Conservation (phyloP, 37 sponge, comb jelly and placozoan species). For the Geodia barretti region DNA sequence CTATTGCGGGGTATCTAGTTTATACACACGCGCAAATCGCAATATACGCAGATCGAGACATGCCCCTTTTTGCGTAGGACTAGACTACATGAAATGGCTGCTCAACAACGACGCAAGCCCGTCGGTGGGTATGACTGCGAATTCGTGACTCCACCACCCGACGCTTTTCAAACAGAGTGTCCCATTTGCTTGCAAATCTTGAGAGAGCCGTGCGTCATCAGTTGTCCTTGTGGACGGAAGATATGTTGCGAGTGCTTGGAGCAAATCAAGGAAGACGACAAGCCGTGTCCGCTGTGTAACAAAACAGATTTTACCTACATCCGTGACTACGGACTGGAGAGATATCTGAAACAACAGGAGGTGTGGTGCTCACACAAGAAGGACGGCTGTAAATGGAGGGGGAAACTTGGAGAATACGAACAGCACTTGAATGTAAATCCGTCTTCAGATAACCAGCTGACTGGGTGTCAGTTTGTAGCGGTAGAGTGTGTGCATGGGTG, state of each 20-base stretch:
- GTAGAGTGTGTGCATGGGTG: conserved; percentile 4
- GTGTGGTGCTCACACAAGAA: conserved; percentile 19
- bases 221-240: not conserved
- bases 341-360: not conserved
- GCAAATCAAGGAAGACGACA: not conserved
- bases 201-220: conserved; percentile 1
- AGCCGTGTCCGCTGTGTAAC: conserved; percentile 38
- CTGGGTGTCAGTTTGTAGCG: conserved; percentile 4
- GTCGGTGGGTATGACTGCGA: conserved; percentile 9
- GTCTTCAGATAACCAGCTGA: not conserved
- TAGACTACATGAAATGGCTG: not conserved
- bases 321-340: conserved; percentile 7
- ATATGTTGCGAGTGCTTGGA: not conserved
- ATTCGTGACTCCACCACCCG: not conserved
- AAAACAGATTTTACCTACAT: not conserved
- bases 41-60: no score
- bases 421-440: conserved; percentile 10
- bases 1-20: no score
- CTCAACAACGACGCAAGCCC: not conserved
- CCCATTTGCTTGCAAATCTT: conserved; percentile 1
- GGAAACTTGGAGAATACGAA: conserved; percentile 8
- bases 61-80: no score
- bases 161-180: conserved; percentile 1
- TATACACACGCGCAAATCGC: no score
- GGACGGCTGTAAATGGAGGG: conserved; percentile 45